Conservation (phyloP, 2,888 invertebrate genomes). For the Brenthis hecate region DNA sequence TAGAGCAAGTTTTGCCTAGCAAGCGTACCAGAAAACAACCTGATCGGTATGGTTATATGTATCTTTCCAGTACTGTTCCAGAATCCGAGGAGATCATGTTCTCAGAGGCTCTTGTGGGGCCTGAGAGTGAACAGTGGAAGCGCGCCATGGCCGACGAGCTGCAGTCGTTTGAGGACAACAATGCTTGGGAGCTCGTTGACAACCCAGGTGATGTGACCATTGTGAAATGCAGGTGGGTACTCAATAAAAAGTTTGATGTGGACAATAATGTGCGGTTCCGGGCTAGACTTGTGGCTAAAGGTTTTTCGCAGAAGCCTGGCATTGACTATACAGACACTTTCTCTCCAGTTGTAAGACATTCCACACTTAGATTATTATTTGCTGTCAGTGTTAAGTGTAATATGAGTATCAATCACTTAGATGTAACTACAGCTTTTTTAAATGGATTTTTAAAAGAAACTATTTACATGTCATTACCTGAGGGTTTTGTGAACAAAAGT, state of each 20-base stretch:
- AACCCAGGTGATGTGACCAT: constrained; percentile 21
- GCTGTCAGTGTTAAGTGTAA: constrained; percentile 9
- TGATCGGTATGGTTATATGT: not conserved
- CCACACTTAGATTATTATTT: constrained; percentile 18
- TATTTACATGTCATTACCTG: no score
- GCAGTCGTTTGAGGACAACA: constrained; percentile 20
- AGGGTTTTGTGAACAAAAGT: not conserved
- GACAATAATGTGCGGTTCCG: constrained; percentile 29
- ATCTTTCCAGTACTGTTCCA: constrained; percentile 5
- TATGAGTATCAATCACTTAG: constrained; percentile 10
- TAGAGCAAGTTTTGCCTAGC: no score
- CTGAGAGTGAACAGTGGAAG: not conserved
- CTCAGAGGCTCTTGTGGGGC: not conserved
- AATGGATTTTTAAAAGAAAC: no score
- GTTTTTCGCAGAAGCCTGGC: constrained; percentile 31
- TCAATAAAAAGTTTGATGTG: constrained; percentile 25
- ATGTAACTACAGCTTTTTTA: constrained; percentile 17
- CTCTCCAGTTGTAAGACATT: not conserved
- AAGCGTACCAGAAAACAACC: constrained; percentile 3
- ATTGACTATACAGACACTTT: constrained; percentile 22
- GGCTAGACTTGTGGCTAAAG: constrained; percentile 33
- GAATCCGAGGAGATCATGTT: not conserved
- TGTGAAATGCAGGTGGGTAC: constrained; percentile 28
- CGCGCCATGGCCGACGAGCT: not conserved
- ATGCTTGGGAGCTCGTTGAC: constrained; percentile 28